Conservation (phyloP, 1,140 invertebrate species). For the Cephus cinctus region DNA sequence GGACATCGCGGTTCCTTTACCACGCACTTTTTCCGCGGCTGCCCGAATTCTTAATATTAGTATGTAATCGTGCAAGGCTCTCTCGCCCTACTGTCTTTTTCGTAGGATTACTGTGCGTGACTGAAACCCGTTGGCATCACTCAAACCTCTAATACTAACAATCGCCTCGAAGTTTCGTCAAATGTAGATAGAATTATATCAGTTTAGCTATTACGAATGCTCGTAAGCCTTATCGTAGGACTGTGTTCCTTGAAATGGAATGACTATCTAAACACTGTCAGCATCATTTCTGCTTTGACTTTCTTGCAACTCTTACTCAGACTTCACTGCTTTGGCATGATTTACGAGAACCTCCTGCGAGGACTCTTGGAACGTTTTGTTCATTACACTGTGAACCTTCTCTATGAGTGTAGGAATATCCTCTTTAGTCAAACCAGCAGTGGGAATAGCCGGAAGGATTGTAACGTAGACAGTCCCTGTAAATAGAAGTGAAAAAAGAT, state of each 20-base stretch:
- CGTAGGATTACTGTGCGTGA: too few species aligned
- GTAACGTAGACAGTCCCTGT: slow-evolving; percentile 67
- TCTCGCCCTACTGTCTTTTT: too few species aligned
- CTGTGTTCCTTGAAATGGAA: not conserved
- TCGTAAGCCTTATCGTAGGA: too few species aligned
- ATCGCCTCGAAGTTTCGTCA: not conserved
- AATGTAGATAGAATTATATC: not conserved
- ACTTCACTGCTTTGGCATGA: slow-evolving; percentile 29
- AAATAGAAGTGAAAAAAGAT: slow-evolving; percentile 24
- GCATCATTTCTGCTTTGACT: not conserved
- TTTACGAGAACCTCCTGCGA: slow-evolving; percentile 53
- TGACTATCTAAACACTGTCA: slow-evolving; percentile 4
- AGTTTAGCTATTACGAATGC: too few species aligned
- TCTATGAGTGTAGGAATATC: slow-evolving; percentile 68
- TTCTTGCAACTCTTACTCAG: not conserved
- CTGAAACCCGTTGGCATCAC: too few species aligned
- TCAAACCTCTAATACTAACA: too few species aligned
- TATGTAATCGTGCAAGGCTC: too few species aligned
- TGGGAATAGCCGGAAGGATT: slow-evolving; percentile 70
- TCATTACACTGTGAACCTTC: slow-evolving; percentile 65
- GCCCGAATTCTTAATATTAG: too few species aligned
- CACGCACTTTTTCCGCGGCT: too few species aligned
- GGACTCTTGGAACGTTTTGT: slow-evolving; percentile 59
- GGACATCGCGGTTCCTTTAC: too few species aligned
- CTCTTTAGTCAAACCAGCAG: slow-evolving; percentile 63